A percentile compares a stretch with the other conserved stretches of the same genome.
Conservation (phyloP, 2,113 vertebrate genomes). For the Xyrauchen texanus region DNA sequence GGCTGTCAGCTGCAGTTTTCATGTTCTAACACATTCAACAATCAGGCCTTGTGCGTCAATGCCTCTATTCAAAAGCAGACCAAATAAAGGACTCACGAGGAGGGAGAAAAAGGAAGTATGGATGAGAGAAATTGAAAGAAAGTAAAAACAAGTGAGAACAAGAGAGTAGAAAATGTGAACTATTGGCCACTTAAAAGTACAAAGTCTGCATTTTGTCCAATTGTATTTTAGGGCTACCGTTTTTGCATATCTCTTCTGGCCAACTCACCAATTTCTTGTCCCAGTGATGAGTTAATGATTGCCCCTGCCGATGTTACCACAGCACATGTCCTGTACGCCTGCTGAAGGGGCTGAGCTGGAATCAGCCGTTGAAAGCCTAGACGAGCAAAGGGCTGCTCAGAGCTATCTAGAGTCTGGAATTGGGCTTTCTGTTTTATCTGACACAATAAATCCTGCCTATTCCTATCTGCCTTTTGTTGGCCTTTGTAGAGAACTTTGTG, state of each 20-base stretch:
- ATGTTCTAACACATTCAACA: conserved; percentile 15
- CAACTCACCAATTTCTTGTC: conserved; percentile 85
- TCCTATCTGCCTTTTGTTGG: conserved; percentile 56
- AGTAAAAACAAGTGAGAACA: too few relatives aligned
- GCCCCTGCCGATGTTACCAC: conserved; percentile 86
- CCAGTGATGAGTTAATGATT: conserved; percentile 84
- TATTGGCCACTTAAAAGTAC: too few relatives aligned
- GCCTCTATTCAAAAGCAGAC: background rate
- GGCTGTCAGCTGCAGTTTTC: conserved; percentile 22
- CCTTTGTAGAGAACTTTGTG: conserved; percentile 80
- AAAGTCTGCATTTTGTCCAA: too few relatives aligned
- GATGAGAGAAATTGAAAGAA: too few relatives aligned
- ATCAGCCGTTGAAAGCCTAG: conserved; percentile 80
- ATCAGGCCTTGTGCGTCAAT: background rate
- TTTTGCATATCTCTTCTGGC: too few relatives aligned
- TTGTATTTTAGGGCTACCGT: too few relatives aligned
- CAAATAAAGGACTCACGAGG: background rate
- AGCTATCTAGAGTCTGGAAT: conserved; percentile 80
- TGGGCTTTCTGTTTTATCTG: conserved; percentile 73
- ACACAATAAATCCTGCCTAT: conserved; percentile 75
- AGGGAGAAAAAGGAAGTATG: background rate
- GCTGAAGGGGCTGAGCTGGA: conserved; percentile 71
- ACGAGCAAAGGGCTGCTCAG: conserved; percentile 79
- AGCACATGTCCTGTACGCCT: conserved; percentile 80
- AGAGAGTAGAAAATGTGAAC: too few relatives aligned